Evolutionary conservation across 2,888 invertebrate species (phyloP).

Genomic region (Helleia helle): DNA sequence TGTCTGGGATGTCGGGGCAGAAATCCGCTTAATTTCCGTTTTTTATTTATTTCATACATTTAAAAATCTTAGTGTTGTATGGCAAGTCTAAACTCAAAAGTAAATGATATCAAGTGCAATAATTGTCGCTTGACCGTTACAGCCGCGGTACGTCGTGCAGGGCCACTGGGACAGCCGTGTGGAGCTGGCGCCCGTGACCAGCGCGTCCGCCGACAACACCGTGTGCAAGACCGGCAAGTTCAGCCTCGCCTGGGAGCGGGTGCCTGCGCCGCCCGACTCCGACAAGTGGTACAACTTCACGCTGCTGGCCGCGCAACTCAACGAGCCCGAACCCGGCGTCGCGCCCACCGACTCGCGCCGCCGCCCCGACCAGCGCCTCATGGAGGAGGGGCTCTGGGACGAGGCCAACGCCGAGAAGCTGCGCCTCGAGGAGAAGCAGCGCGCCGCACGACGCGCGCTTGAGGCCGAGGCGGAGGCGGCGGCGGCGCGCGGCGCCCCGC

Average conservation of each 20-base stretch:
- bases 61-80: no score
- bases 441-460: slow-evolving; percentile 81
- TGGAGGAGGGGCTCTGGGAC: slow-evolving; percentile 96
- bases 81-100: no score
- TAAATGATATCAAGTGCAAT: no score
- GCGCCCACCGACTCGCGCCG: slow-evolving; percentile 95
- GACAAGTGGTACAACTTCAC: slow-evolving; percentile 95
- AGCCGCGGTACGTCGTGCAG: slow-evolving; percentile 85
- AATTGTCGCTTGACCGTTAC: slow-evolving; percentile 30
- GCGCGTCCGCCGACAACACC: slow-evolving; percentile 83
- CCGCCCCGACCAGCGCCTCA: slow-evolving; percentile 97
- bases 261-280: slow-evolving; percentile 78
- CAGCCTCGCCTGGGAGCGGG: slow-evolving; percentile 89
- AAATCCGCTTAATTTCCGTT: no score
- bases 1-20: no score
- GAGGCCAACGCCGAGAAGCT: slow-evolving; percentile 89
- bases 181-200: slow-evolving; percentile 92
- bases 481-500: slow-evolving; percentile 76
- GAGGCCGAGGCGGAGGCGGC: slow-evolving; percentile 86
- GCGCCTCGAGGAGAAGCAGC: slow-evolving; percentile 95
- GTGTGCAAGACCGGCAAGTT: slow-evolving; percentile 95
- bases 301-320: slow-evolving; percentile 94
- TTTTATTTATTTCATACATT: no score
- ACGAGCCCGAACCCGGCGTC: slow-evolving; percentile 93
- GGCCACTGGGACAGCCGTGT: slow-evolving; percentile 97